Evolutionary conservation across 2,888 invertebrate genomes (phyloP).

Genomic region (Lochmaea capreae): DNA sequence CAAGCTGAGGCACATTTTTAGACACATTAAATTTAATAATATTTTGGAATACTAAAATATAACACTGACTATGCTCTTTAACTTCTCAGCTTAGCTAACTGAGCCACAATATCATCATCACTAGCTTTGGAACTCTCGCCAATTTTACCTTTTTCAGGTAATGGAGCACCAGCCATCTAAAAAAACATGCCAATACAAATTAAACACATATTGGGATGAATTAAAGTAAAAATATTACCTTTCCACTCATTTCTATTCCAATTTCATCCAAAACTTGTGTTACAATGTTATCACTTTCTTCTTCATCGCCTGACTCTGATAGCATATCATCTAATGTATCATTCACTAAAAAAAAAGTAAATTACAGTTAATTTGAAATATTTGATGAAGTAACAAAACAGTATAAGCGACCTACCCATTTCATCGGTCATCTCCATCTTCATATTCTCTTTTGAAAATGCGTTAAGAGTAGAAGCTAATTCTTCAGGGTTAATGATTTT

Average conservation of each 20-base stretch:
- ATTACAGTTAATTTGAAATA: not conserved
- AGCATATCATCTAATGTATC: constrained; percentile 92
- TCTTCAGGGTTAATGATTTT: constrained; percentile 87
- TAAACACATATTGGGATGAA: constrained; percentile 4
- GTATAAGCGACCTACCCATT: constrained; percentile 77
- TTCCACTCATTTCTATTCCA: constrained; percentile 92
- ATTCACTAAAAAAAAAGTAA: constrained; percentile 73
- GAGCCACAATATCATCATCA: constrained; percentile 79
- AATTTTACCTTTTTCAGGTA: constrained; percentile 71
- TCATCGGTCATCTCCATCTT: constrained; percentile 97
- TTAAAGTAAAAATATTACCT: constrained; percentile 68
- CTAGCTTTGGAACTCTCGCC: constrained; percentile 69
- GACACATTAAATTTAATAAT: not conserved
- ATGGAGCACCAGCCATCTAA: constrained; percentile 76
- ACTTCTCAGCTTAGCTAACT: constrained; percentile 70
- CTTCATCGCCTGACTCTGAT: constrained; percentile 90
- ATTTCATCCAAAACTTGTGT: constrained; percentile 94
- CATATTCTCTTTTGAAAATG: constrained; percentile 85
- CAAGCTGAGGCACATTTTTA: not conserved
- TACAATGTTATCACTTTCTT: constrained; percentile 89
- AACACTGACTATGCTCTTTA: constrained; percentile 33
- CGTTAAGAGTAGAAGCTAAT: constrained; percentile 83
- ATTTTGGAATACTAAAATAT: not conserved
- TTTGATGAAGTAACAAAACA: not conserved
- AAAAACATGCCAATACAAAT: constrained; percentile 25